Percentiles rank a stretch among this genome's conserved stretches.
Evolutionary conservation across 2,888 invertebrate species (phyloP).

Genomic region (Trachelus tabidus): DNA sequence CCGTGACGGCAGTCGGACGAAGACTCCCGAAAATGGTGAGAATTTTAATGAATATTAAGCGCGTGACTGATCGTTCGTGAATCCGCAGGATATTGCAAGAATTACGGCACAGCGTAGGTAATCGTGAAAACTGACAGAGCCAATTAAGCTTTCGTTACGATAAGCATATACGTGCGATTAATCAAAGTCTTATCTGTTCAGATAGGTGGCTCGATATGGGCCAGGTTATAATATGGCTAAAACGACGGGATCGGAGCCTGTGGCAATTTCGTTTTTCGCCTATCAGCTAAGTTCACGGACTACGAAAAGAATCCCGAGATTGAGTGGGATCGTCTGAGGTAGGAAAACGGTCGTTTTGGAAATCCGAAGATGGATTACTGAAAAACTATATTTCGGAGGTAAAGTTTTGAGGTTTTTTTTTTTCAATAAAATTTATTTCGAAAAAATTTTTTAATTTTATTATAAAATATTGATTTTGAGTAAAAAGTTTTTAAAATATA

Average conservation of each 20-base stretch:
- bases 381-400: background rate
- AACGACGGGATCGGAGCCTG: background rate
- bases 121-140: conserved; percentile 1
- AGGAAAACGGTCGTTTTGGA: background rate
- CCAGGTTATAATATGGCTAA: background rate
- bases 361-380: background rate
- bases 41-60: background rate
- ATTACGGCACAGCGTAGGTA: background rate
- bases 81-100: background rate
- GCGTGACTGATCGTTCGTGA: background rate
- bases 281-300: background rate
- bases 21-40: background rate
- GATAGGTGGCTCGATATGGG: background rate
- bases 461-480: too few species aligned
- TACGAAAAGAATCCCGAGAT: background rate
- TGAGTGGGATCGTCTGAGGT: background rate
- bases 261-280: background rate
- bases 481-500: too few species aligned
- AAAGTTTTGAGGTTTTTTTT: too few species aligned
- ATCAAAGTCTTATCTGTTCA: conserved; percentile 20
- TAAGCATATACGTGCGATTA: conserved; percentile 21
- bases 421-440: too few species aligned
- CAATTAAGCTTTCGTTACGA: conserved; percentile 1
- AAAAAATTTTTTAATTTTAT: too few species aligned
- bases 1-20: background rate